Percentiles rank a stretch among this genome's conserved stretches.
These are phyloP conservation scores for Cyprinus carpio DNA, from an alignment of 2,113 vertebrate genomes.

Conservation along the genomic window DNA sequence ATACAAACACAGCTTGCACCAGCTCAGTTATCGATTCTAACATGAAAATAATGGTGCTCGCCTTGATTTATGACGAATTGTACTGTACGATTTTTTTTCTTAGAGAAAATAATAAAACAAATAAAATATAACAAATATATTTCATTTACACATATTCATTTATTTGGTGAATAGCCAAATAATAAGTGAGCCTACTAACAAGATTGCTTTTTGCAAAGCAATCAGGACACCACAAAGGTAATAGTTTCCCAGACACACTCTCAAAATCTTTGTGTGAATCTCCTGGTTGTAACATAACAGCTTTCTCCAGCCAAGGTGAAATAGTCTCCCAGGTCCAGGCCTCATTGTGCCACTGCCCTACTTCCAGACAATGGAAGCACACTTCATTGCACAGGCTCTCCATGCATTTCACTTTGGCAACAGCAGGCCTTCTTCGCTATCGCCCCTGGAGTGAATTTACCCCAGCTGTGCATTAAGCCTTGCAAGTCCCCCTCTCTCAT, in stretches of 20 bases:
- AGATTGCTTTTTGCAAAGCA: neutral
- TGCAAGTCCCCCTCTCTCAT: conserved; percentile 33
- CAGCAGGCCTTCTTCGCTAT: conserved; percentile 47
- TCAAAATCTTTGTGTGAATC: conserved; percentile 35
- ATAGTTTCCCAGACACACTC: conserved; percentile 34
- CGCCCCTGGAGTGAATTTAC: conserved; percentile 53
- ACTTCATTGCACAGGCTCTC: conserved; percentile 53
- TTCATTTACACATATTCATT: neutral
- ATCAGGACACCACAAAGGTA: conserved; percentile 12
- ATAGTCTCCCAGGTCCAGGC: conserved; percentile 48
- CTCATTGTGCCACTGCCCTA: conserved; percentile 59
- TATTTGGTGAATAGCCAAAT: neutral
- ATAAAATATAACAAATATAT: neutral
- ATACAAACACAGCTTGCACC: neutral
- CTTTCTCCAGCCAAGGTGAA: conserved; percentile 34
- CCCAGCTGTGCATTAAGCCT: conserved; percentile 57
- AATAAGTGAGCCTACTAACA: conserved; percentile 6
- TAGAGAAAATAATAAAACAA: neutral
- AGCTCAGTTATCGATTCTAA: neutral
- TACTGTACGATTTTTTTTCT: no score
- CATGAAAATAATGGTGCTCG: neutral
- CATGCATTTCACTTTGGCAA: conserved; percentile 48
- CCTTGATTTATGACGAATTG: neutral
- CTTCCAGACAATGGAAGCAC: conserved; percentile 61
- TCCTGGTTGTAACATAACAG: conserved; percentile 48